phyloP scores from a whole-genome alignment of 2,113 vertebrate species.

The Periophthalmodon schlosseri region DNA sequence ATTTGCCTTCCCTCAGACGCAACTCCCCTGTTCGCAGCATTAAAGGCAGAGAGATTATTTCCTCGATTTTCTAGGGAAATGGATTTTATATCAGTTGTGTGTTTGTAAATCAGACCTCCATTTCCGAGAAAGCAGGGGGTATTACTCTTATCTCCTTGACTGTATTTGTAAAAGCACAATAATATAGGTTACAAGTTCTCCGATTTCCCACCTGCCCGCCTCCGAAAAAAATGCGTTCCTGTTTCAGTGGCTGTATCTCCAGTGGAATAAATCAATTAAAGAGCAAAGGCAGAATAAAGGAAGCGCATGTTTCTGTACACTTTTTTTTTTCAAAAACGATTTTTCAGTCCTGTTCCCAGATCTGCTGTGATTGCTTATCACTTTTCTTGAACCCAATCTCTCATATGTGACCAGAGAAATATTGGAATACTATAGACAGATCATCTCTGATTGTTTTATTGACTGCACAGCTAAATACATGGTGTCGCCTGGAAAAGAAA shows the following conservation, averaged over 20 bases:
- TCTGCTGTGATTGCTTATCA: conserved; percentile 37
- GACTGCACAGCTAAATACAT: conserved; percentile 32
- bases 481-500: conserved; percentile 15
- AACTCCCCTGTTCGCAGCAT: conserved; percentile 42
- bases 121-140: conserved; percentile 67
- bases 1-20: conserved; percentile 45
- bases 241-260: conserved; percentile 43
- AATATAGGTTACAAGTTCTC: conserved; percentile 63
- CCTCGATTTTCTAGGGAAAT: conserved; percentile 67
- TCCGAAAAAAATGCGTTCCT: conserved; percentile 45
- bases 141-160: conserved; percentile 70
- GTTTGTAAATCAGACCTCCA: conserved; percentile 69
- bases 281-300: conserved; percentile 39
- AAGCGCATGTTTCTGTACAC: conserved; percentile 35
- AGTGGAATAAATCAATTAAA: conserved; percentile 67
- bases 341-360: conserved; percentile 26
- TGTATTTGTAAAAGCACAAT: conserved; percentile 66
- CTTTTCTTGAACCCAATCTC: conserved; percentile 40
- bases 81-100: conserved; percentile 70
- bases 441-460: conserved; percentile 20
- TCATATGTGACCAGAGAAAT: conserved; percentile 20
- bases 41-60: conserved; percentile 60
- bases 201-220: conserved; percentile 57
- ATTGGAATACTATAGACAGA: conserved; percentile 27
- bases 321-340: conserved; percentile 34